Base-by-base conservation (phyloP, 1,140 invertebrate genomes). In the Aphelenchoides avenae region DNA sequence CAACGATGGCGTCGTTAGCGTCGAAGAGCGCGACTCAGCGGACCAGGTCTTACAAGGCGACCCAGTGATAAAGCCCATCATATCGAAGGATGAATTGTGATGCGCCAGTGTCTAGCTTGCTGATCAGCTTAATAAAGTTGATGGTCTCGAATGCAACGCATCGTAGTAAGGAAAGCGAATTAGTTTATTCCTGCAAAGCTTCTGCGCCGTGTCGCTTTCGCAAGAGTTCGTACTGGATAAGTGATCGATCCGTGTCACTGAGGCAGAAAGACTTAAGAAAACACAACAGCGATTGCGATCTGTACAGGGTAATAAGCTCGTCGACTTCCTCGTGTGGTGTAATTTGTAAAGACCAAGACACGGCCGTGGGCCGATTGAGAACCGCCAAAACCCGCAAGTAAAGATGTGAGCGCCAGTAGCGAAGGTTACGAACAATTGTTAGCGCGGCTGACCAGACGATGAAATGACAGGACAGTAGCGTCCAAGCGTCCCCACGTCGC, bases 1-100 rank as follows among this genome's bases (percentile, higher is more conserved):
- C 60, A 77, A 77, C 50, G 73, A 75, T 42, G 73, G 73, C 49
- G 53, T 75, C 20, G 72, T 77, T 15, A 62, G 49, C 9, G 49
- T 57, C 22, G 31, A 69, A 15, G 64, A 67, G 40, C 47, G 48
- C 22, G 62, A 67, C 29, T 26, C 27, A 9, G 64, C 64, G 13
- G 64, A 67, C 40, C 43, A 52, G 27, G 34, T 70, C 18, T 26
- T 67, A 7, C 49, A 68, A 40, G 47, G 34, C 20, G 56, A 26
- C 22, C 68, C 62, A 3, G 29, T 33, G 20, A 15, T 66, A 27
- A 46, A 62, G 50, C 64, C 64, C 7, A 20, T 53, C 26, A 64
- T 70, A 33, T 29, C 11, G 9, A 66, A 66, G 37, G 68, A 66
- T 7, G 64, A 66, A 42, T 34, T 66, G 2, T 66, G 46, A 71